These are phyloP conservation scores for Temnothorax ravouxi DNA, from an alignment of 2,888 invertebrate genomes.

Conservation along the genomic window DNA sequence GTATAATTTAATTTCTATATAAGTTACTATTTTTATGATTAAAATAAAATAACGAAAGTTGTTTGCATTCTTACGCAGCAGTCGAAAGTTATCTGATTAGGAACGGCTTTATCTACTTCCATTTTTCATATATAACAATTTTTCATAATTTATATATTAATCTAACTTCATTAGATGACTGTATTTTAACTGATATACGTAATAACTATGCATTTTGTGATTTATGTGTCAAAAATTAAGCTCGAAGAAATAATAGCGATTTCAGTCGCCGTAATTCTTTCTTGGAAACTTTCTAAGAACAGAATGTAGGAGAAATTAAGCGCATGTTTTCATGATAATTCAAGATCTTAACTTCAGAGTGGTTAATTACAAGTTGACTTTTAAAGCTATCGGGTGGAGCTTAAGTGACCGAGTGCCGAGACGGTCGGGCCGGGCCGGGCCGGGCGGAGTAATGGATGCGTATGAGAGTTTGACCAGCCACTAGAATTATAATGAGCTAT, in stretches of 20 bases:
- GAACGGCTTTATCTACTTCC: neutral
- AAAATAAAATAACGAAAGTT: slow-evolving; percentile 7
- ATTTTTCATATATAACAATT: neutral
- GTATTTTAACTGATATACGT: neutral
- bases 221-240: neutral
- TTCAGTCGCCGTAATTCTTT: slow-evolving; percentile 15
- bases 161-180: neutral
- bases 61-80: neutral
- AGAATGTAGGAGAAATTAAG: slow-evolving; percentile 19
- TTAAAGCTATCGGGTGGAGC: slow-evolving; percentile 34
- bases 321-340: slow-evolving; percentile 34
- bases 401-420: slow-evolving; percentile 42
- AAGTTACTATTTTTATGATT: neutral
- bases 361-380: slow-evolving; percentile 50
- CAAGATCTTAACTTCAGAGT: slow-evolving; percentile 27
- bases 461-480: slow-evolving; percentile 38
- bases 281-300: too few relatives aligned
- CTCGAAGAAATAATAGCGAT: neutral
- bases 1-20: neutral
- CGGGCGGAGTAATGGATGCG: slow-evolving; percentile 47
- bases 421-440: neutral
- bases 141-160: neutral
- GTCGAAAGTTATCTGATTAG: neutral
- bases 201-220: neutral
- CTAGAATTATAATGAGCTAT: slow-evolving; percentile 56